Evolutionary conservation across 2,797 vertebrate genomes (phyloP).

Genomic region (Fistularia commersonii): DNA sequence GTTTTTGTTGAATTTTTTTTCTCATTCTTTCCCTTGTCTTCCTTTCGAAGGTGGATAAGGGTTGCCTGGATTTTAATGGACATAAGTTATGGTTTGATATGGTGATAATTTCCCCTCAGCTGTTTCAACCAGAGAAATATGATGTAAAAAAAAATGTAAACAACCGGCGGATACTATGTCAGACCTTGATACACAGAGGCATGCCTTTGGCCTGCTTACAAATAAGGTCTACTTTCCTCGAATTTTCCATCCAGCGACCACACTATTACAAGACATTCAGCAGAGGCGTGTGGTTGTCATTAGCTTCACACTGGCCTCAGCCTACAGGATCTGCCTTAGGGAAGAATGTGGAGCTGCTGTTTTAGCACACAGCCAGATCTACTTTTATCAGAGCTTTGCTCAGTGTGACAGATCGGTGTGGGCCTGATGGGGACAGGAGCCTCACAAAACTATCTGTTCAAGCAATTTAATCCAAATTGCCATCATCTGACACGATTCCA

Average conservation of each 20-base stretch:
- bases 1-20: too few species aligned
- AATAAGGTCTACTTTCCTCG: not conserved
- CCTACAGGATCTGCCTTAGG: slow-evolving; percentile 41
- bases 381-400: slow-evolving; percentile 66
- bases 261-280: slow-evolving; percentile 10
- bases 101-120: too few species aligned
- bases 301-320: slow-evolving; percentile 31
- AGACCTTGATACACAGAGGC: not conserved
- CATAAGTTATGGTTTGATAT: too few species aligned
- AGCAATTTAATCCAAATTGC: slow-evolving; percentile 26
- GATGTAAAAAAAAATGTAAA: too few species aligned
- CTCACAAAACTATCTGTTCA: not conserved
- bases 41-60: too few species aligned
- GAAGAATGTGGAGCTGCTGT: slow-evolving; percentile 49
- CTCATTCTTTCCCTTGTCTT: too few species aligned
- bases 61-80: too few species aligned
- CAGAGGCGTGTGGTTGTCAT: slow-evolving; percentile 29
- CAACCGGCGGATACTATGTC: too few species aligned
- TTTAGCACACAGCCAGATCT: slow-evolving; percentile 58
- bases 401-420: slow-evolving; percentile 17
- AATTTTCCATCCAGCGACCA: slow-evolving; percentile 7
- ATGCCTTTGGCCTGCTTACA: not conserved
- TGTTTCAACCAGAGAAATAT: too few species aligned
- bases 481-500: slow-evolving; percentile 12
- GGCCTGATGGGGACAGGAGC: slow-evolving; percentile 15